Evolutionary conservation across 2,797 vertebrate genomes (phyloP).

Genomic region (Sebastiscus albofasciatus): DNA sequence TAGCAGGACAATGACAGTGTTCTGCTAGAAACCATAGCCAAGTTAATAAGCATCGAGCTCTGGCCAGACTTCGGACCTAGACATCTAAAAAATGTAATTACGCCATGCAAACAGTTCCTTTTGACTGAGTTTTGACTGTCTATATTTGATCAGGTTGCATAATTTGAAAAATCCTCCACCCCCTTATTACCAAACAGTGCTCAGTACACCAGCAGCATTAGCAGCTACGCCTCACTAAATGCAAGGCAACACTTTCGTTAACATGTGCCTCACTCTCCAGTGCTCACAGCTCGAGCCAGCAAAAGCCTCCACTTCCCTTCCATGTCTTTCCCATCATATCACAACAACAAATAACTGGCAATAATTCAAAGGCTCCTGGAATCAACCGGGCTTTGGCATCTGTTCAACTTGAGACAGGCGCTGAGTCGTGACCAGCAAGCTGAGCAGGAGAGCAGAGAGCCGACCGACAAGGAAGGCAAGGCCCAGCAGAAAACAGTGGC

Average conservation of each 20-base stretch:
- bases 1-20: constrained; percentile 20
- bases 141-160: background rate
- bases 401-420: constrained; percentile 50
- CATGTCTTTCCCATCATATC: constrained; percentile 39
- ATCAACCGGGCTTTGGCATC: constrained; percentile 52
- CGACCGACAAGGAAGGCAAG: constrained; percentile 25
- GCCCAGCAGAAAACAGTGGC: constrained; percentile 13
- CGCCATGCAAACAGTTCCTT: background rate
- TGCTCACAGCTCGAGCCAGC: background rate
- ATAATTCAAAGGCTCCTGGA: constrained; percentile 59
- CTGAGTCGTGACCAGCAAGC: constrained; percentile 64
- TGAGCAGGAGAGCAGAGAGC: constrained; percentile 40
- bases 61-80: background rate
- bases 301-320: constrained; percentile 30
- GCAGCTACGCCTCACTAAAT: background rate
- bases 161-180: background rate
- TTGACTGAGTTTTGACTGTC: background rate
- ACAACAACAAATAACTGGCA: constrained; percentile 64
- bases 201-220: background rate
- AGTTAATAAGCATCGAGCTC: constrained; percentile 49
- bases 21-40: constrained; percentile 33
- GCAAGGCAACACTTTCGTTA: background rate
- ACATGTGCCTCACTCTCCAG: constrained; percentile 5
- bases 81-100: constrained; percentile 12
- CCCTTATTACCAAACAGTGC: background rate